Percentiles rank a stretch among this genome's conserved stretches.
These are phyloP conservation scores for Hippocampus kuda DNA, from an alignment of 2,797 vertebrate genomes.

Conservation along the genomic window DNA sequence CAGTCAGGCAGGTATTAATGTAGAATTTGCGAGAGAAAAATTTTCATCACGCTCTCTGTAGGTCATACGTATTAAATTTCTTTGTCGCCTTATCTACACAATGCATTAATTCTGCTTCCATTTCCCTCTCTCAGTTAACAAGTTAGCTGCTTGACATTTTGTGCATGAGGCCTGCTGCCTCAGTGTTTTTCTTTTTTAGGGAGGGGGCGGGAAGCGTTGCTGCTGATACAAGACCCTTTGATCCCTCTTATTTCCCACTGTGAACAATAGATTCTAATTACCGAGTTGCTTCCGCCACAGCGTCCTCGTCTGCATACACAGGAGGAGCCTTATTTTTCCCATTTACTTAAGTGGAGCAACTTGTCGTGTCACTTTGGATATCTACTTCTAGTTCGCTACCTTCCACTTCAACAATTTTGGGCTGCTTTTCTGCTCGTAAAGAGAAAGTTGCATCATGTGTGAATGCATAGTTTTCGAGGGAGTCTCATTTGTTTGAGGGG, in stretches of 20 bases:
- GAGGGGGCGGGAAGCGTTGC: slow-evolving; percentile 27
- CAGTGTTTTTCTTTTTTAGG: slow-evolving; percentile 21
- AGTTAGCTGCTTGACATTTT: slow-evolving; percentile 44
- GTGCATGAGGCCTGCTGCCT: slow-evolving; percentile 46
- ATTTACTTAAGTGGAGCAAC: slow-evolving; percentile 20
- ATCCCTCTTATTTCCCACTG: slow-evolving; percentile 53
- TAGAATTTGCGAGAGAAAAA: not conserved
- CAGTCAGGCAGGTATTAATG: not conserved
- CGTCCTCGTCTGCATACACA: slow-evolving; percentile 30
- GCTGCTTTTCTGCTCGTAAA: not conserved
- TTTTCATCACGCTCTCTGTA: not conserved
- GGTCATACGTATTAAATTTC: slow-evolving; percentile 9
- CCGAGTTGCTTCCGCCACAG: slow-evolving; percentile 39
- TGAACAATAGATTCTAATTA: slow-evolving; percentile 63
- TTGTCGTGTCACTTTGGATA: slow-evolving; percentile 38
- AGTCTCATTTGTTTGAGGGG: slow-evolving; percentile 18
- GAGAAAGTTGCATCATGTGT: not conserved
- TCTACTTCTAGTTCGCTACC: slow-evolving; percentile 32
- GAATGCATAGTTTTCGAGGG: not conserved
- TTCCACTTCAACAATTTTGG: slow-evolving; percentile 11
- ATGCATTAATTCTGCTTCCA: slow-evolving; percentile 28
- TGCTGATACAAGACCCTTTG: slow-evolving; percentile 51
- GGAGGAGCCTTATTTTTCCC: slow-evolving; percentile 27
- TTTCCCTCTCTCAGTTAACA: slow-evolving; percentile 26
- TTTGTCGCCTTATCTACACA: slow-evolving; percentile 27